Percentiles rank a stretch among this genome's conserved stretches.
These are phyloP conservation scores for Lagenorhynchus albirostris DNA, from an alignment of 2,113 vertebrate genomes.

Conservation along the genomic window DNA sequence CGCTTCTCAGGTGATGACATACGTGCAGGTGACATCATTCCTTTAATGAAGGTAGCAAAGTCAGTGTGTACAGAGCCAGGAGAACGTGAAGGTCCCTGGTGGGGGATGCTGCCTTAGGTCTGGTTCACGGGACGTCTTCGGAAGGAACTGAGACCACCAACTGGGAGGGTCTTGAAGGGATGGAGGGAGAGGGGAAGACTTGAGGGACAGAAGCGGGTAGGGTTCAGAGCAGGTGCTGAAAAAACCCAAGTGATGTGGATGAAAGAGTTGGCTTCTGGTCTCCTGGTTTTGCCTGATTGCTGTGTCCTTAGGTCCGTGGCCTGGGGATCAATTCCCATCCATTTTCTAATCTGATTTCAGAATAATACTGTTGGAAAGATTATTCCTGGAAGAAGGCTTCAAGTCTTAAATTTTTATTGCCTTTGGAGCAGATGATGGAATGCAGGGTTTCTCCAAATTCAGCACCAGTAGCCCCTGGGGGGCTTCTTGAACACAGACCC, in stretches of 20 bases:
- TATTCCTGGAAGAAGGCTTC: not conserved
- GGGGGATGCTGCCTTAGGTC: rapidly evolving
- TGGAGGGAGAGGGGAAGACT: not conserved
- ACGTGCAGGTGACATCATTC: rapidly evolving
- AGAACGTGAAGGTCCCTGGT: rapidly evolving
- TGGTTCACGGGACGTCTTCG: rapidly evolving
- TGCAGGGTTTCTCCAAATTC: not conserved
- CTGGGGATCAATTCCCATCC: not conserved
- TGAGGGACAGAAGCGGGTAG: too few species aligned
- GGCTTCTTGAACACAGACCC: not conserved
- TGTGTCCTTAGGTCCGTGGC: rapidly evolving
- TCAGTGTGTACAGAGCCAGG: rapidly evolving
- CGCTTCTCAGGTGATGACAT: rapidly evolving
- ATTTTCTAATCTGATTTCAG: not conserved
- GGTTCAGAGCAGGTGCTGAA: not conserved
- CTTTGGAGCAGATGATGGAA: not conserved
- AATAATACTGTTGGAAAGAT: too few species aligned
- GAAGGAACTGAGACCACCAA: not conserved
- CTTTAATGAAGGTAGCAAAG: not conserved
- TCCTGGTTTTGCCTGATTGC: not conserved
- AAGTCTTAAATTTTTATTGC: not conserved
- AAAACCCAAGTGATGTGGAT: rapidly evolving
- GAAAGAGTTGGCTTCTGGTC: not conserved
- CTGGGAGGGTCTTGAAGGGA: too few species aligned
- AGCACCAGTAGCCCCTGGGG: not conserved